Evolutionary conservation across 2,797 vertebrate genomes (phyloP), one percentile per base, ranked within the genome.

Genomic region (Dendrocincla tyrannina): DNA sequence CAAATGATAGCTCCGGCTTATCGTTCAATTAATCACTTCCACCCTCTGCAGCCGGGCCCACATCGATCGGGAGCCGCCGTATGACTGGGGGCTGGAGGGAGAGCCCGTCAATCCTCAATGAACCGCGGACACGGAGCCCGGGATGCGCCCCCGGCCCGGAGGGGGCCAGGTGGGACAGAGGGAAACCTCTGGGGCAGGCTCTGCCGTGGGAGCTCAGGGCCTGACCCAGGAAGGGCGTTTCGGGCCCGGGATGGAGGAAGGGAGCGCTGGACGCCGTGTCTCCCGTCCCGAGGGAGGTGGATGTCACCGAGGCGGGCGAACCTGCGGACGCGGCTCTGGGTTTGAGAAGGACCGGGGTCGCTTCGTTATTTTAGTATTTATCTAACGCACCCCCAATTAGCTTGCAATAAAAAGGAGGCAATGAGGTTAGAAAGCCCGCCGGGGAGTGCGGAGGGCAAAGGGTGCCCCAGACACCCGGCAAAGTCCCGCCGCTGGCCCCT

Each of bases 21-120:
- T 98, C 98, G 96, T 97, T 98, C 98, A 98, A 98, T 98, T 98
- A 98, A 98, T 98, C 98, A 98, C 97, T 96, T 96, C 96, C 98
- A 98, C 97, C 97, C 95, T 96, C 66, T 70, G 95, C 88, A 95
- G 93, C 89, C 80, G 76, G 90, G 85, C 77, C 88, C 93, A 70
- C 81, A 94, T 96, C 94, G 94, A 96, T 95, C 46, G 95, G 93
- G 92, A 89, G 91, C 78, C 67, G 74, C 84, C 68, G 78, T 56
- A 85, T 9, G 90, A 91, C 17, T n/a, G 83, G 66, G 80, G 73
- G 37, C 44, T 59, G 72, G 15, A 44, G n/a, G 84, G 92, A 93
- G 20, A 93, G 23, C 89, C 84, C 89, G 23, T 52, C 91, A 8
- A 4, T 59, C 80, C 91, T 53, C 92, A 30, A 24, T 53, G 52